Percentiles rank a stretch among this genome's conserved stretches.
Evolutionary conservation across 2,113 vertebrate genomes (phyloP).

Genomic region (Odocoileus hemionus): DNA sequence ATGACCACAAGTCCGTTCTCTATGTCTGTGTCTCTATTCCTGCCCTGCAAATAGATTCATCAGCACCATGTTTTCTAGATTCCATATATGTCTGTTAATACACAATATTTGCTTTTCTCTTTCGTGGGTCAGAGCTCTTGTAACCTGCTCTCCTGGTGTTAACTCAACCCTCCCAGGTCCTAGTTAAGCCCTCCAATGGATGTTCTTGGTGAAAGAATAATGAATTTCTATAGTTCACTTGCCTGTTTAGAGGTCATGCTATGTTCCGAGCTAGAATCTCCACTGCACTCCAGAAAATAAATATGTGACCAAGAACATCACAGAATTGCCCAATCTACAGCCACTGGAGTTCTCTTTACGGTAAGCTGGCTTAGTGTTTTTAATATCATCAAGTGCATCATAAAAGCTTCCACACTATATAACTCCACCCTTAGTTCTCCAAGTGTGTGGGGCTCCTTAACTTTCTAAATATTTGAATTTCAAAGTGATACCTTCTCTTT

Average conservation of each 20-base stretch:
- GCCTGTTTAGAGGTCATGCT: background rate
- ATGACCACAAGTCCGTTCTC: background rate
- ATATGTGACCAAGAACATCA: background rate
- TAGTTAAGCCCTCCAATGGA: background rate
- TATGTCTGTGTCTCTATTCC: background rate
- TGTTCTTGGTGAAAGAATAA: background rate
- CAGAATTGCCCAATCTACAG: too few relatives aligned
- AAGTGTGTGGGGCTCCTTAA: background rate
- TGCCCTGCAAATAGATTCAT: background rate
- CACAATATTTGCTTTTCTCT: background rate
- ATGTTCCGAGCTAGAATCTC: background rate
- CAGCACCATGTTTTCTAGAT: background rate
- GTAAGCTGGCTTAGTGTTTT: background rate
- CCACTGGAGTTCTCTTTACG: background rate
- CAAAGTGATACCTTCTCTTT: background rate
- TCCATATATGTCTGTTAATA: background rate
- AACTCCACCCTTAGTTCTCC: background rate
- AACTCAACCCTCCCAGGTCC: background rate
- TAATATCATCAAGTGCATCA: background rate
- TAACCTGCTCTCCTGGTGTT: constrained; percentile 27
- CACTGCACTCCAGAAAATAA: background rate
- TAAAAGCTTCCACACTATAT: background rate
- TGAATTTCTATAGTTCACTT: background rate
- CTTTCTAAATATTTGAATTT: background rate
- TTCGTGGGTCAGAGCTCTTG: constrained; percentile 2